Percentiles rank a stretch among this genome's conserved stretches.
phyloP scores from a whole-genome alignment of 2,888 invertebrate species.

The Melinaea marsaeus region DNA sequence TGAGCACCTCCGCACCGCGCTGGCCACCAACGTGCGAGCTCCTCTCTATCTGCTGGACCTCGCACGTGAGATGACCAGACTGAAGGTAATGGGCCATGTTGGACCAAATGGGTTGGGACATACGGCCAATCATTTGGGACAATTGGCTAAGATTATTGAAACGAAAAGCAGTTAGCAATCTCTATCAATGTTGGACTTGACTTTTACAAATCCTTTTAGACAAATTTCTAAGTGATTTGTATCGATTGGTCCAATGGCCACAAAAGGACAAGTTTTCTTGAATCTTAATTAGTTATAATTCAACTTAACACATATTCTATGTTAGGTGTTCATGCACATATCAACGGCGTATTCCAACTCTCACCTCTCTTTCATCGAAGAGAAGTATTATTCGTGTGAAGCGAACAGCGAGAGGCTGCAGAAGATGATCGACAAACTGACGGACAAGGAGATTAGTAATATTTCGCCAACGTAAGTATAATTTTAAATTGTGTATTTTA shows the following conservation, averaged over 20 bases:
- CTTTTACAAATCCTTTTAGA: too few relatives aligned
- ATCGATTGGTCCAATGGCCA: too few relatives aligned
- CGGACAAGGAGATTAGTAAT: slow-evolving; percentile 66
- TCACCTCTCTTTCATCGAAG: slow-evolving; percentile 75
- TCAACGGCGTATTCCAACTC: slow-evolving; percentile 91
- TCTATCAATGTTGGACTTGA: too few relatives aligned
- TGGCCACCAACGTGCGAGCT: slow-evolving; percentile 87
- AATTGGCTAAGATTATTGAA: too few relatives aligned
- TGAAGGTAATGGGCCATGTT: not conserved
- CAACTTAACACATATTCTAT: not conserved
- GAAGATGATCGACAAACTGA: slow-evolving; percentile 64
- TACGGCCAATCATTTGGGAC: too few relatives aligned
- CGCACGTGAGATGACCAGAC: slow-evolving; percentile 79
- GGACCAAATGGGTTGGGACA: too few relatives aligned
- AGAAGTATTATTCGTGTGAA: slow-evolving; percentile 80
- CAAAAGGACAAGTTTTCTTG: too few relatives aligned
- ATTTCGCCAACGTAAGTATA: slow-evolving; percentile 74
- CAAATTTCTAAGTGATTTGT: too few relatives aligned
- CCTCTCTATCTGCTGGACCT: slow-evolving; percentile 84
- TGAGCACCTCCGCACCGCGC: slow-evolving; percentile 86
- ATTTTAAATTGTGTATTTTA: too few relatives aligned
- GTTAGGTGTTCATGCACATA: slow-evolving; percentile 84
- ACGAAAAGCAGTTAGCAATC: too few relatives aligned
- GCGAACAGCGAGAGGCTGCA: slow-evolving; percentile 73
- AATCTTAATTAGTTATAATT: too few relatives aligned